Base-by-base conservation (phyloP, 2,888 invertebrate species). In the Xestia rhomboidea region DNA sequence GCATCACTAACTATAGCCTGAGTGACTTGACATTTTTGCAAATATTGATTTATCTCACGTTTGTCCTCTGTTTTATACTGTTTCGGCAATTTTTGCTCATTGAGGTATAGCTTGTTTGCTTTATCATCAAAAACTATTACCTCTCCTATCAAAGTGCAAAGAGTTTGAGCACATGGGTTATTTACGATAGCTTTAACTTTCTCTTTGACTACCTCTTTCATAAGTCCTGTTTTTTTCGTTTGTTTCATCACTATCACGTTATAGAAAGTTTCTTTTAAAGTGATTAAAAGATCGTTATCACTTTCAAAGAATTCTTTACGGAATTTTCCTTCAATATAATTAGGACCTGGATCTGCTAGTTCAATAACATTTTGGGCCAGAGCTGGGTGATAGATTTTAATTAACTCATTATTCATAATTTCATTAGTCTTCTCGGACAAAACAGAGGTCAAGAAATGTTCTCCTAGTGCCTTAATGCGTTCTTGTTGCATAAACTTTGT, bases 351-450 rank as follows among this genome's bases (percentile, higher is more conserved):
- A 30, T n/a, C 64, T 60, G 67, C 68, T 27, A 88, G 71, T 46
- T 86, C 63, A 24, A 92, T 77, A 10, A 92, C 91, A 70, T 90
- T 71, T 71, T 84, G 84, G 15, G 87, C 88, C 68, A 92, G 73
- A 24, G 91, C 89, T 34, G 90, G 90, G 67, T 92, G 92, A 69
- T 91, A 92, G 41, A 85, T 83, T 82, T 89, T 87, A 30, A 92
- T 86, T 44, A 92, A 78, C 30, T 90, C 85, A 68, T 89, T 88
- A 44, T 87, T 82, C 87, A 91, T 87, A 18, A 64, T 87, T 7
- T 83, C 84, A 67, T 88, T 86, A 11, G 83, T 81, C 78, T 86
- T 88, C 34, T 82, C 83, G n/a, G 87, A 81, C 66, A 91, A 79
- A 49, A 92, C 84, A 30, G 85, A 87, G 27, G 83, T 77, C 7